Conservation (phyloP, 1,140 invertebrate species). For the Listronotus bonariensis region DNA sequence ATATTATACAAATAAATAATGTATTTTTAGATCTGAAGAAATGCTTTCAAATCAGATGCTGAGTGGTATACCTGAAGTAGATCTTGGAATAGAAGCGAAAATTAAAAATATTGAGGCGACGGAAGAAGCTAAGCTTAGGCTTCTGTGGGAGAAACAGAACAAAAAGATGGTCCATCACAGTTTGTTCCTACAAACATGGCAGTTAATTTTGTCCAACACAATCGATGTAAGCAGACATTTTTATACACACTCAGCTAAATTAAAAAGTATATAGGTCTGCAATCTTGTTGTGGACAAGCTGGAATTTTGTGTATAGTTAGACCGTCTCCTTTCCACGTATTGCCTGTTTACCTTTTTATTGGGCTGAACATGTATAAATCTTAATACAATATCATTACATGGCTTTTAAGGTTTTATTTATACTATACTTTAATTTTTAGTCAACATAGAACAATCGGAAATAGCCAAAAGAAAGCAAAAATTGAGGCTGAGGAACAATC, state of each 20-base stretch:
- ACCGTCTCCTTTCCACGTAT: too few species aligned
- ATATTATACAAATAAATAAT: background rate
- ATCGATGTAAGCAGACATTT: conserved; percentile 87
- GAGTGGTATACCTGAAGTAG: conserved; percentile 99
- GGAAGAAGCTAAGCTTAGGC: conserved; percentile 93
- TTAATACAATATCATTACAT: too few species aligned
- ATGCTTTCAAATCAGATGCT: conserved; percentile 99
- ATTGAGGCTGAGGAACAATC: conserved; percentile 57
- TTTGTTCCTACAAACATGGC: conserved; percentile 98
- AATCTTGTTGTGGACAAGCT: too few species aligned
- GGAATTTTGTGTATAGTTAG: too few species aligned
- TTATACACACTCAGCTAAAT: too few species aligned
- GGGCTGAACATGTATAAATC: too few species aligned
- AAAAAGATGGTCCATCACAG: conserved; percentile 92
- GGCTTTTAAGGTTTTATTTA: too few species aligned
- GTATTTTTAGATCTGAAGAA: conserved; percentile 77
- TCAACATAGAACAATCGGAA: conserved; percentile 79
- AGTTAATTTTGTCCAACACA: conserved; percentile 97
- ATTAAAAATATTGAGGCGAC: conserved; percentile 98
- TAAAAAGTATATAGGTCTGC: too few species aligned
- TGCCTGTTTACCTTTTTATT: too few species aligned
- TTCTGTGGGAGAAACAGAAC: conserved; percentile 84
- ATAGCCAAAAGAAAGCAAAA: conserved; percentile 63
- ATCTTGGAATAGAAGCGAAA: conserved; percentile 97
- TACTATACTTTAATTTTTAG: conserved; percentile 56